Percentiles rank a stretch among this genome's conserved stretches.
These are phyloP conservation scores for Thereva unica DNA, from an alignment of 2,888 invertebrate species.

Conservation along the genomic window DNA sequence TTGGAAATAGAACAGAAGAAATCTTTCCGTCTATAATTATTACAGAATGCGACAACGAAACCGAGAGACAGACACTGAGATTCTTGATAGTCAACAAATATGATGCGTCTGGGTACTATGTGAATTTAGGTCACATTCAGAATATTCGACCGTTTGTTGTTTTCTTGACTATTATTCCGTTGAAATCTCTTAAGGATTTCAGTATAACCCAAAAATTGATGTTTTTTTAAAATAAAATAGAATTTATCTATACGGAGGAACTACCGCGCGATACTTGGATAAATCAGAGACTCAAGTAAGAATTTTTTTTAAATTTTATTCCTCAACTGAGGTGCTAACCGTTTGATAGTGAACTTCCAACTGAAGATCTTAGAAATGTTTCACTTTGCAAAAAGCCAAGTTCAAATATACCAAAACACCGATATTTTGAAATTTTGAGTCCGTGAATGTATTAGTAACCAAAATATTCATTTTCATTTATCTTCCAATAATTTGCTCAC, in stretches of 20 bases:
- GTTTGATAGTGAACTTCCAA: constrained; percentile 42
- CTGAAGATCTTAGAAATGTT: constrained; percentile 39
- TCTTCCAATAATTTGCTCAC: constrained; percentile 8
- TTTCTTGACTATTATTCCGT: too few relatives aligned
- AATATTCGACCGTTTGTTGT: too few relatives aligned
- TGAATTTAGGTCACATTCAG: too few relatives aligned
- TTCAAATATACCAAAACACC: constrained; percentile 22
- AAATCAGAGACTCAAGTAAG: not conserved
- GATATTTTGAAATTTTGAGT: constrained; percentile 21
- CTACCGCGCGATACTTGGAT: too few relatives aligned
- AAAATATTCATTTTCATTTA: constrained; percentile 5
- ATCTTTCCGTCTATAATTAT: constrained; percentile 25
- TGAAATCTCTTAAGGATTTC: too few relatives aligned
- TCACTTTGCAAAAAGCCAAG: constrained; percentile 35
- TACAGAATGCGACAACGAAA: not conserved
- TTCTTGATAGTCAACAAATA: too few relatives aligned
- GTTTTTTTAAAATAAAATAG: too few relatives aligned
- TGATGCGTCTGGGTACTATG: too few relatives aligned
- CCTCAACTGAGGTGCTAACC: constrained; percentile 40
- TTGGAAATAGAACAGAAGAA: constrained; percentile 20
- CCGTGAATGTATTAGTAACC: constrained; percentile 19
- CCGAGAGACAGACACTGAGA: too few relatives aligned
- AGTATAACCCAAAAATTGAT: too few relatives aligned
- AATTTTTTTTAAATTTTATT: constrained; percentile 3
- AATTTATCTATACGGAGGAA: too few relatives aligned